These are phyloP conservation scores for Emys orbicularis DNA, from an alignment of 2,797 vertebrate genomes.

Conservation along the genomic window DNA sequence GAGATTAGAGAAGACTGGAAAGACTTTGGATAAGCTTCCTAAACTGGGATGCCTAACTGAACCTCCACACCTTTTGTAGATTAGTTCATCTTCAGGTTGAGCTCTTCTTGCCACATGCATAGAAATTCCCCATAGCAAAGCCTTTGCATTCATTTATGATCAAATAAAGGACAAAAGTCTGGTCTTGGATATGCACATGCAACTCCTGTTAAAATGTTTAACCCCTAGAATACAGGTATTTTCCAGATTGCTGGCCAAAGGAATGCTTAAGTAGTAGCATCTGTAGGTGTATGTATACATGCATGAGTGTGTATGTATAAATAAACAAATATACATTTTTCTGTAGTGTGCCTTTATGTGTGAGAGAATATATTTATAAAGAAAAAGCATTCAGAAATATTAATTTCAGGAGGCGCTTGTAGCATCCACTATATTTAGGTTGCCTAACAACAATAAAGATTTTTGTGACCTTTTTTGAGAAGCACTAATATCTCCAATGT, in stretches of 20 bases:
- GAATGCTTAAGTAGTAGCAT: conserved; percentile 8
- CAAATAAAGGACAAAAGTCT: conserved; percentile 35
- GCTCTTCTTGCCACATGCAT: neutral
- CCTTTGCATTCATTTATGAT: neutral
- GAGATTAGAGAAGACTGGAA: neutral
- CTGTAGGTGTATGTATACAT: conserved; percentile 7
- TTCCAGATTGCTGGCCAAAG: conserved; percentile 29
- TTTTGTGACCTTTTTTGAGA: neutral
- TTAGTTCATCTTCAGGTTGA: neutral
- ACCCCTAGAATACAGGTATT: neutral
- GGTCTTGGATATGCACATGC: neutral
- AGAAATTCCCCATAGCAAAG: neutral
- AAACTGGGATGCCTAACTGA: neutral
- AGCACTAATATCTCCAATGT: neutral
- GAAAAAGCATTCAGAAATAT: conserved; percentile 39
- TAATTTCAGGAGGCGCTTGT: conserved; percentile 1
- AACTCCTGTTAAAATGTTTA: conserved; percentile 51
- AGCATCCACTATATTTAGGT: neutral
- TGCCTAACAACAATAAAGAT: neutral
- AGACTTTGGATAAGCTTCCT: neutral
- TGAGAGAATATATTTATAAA: conserved; percentile 34
- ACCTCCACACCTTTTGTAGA: neutral
- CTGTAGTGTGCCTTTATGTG: conserved; percentile 29
- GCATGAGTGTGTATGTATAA: neutral
- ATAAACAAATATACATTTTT: neutral